Evolutionary conservation across 2,113 vertebrate species (phyloP), one percentile per base, ranked within the genome.

Genomic region (Myocastor coypus): DNA sequence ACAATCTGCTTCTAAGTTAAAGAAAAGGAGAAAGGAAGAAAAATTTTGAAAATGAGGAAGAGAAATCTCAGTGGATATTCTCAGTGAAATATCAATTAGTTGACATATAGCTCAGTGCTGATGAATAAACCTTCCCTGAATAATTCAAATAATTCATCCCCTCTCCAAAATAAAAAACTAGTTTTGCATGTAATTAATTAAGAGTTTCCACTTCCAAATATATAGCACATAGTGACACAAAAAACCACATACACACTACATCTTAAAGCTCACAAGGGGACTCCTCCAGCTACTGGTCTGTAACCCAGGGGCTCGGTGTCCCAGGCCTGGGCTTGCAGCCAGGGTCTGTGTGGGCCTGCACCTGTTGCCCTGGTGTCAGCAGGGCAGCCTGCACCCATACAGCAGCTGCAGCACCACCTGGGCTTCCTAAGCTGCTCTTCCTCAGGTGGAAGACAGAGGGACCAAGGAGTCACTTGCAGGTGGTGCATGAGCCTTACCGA

Each of bases 21-120:
- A 87, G 83, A 92, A 82, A 89, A 24, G 89, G 80, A 80, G 34
- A 85, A 68, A 69, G 75, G 34, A n/a, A 81, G 52, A 80, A 68
- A 69, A 69, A 69, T n/a, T 19, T 69, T 69, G 7, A 69, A 34
- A 68, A 68, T 34, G 14, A 34, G 32, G 66, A 19, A n/a, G 66
- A 80, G 34, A 82, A 50, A 86, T 96, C 86, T 92, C 97, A 86
- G 78, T 87, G 83, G 96, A 89, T 91, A 93, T 93, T 81, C 96
- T 97, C 89, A 97, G 96, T 88, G 86, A 97, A 97, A 96, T 84
- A 95, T 95, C 98, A 98, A 97, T 97, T 97, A 97, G 96, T 95
- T 97, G 97, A 97, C 89, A 94, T 94, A 93, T 97, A 96, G 97
- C 88, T 95, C 30, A 81, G 82, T 89, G 86, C 83, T 89, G 83